A percentile compares a stretch with the other conserved stretches of the same genome.
Evolutionary conservation across 2,888 invertebrate genomes (phyloP).

Genomic region (Megalurothrips usitatus): DNA sequence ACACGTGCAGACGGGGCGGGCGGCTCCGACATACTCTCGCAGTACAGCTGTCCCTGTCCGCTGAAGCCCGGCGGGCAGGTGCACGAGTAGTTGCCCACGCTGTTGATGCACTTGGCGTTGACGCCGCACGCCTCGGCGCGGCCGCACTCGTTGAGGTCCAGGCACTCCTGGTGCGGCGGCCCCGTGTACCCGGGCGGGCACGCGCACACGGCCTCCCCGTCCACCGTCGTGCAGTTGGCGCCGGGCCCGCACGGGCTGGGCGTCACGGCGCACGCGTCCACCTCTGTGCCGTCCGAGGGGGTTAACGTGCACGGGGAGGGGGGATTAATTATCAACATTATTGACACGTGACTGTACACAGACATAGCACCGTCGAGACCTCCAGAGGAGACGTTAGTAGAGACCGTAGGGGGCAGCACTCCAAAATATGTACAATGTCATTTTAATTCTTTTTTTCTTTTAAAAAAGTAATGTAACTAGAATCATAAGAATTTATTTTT

Average conservation of each 20-base stretch:
- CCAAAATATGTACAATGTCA: no score
- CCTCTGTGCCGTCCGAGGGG: constrained; percentile 50
- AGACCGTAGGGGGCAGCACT: no score
- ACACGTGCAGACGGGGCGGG: background rate
- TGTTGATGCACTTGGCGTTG: constrained; percentile 75
- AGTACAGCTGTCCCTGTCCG: constrained; percentile 68
- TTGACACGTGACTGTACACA: no score
- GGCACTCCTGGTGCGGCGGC: constrained; percentile 55
- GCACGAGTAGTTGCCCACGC: constrained; percentile 74
- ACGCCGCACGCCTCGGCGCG: constrained; percentile 63
- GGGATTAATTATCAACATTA: no score
- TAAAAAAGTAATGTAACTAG: no score
- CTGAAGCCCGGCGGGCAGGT: constrained; percentile 70
- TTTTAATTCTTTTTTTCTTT: no score
- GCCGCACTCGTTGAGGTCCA: constrained; percentile 71
- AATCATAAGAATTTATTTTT: no score
- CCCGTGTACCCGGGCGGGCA: constrained; percentile 66
- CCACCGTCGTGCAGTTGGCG: constrained; percentile 68
- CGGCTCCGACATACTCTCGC: constrained; percentile 63
- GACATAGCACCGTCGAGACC: no score
- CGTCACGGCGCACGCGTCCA: constrained; percentile 61
- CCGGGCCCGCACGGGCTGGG: constrained; percentile 62
- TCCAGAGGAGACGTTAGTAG: no score
- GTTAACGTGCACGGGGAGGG: no score
- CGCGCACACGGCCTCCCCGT: constrained; percentile 69